These are phyloP conservation scores for Chloroceryle amazona DNA, from an alignment of 2,797 vertebrate genomes.

Conservation along the genomic window DNA sequence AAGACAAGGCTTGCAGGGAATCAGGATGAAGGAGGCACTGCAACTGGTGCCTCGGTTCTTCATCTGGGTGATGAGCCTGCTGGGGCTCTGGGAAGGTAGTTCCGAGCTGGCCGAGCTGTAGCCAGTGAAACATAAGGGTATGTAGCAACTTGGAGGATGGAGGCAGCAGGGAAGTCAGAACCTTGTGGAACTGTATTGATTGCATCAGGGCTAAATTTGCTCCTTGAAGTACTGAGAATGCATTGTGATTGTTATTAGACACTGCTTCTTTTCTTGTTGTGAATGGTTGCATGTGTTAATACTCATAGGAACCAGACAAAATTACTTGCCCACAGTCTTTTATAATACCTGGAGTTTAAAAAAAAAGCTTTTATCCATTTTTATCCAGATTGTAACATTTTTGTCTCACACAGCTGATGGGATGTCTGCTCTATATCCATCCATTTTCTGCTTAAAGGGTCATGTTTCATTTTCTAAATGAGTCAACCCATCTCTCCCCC, in stretches of 20 bases:
- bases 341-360: not conserved
- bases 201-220: not conserved
- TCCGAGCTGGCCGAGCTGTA: not conserved
- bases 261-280: not conserved
- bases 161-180: not conserved
- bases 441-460: constrained; percentile 50
- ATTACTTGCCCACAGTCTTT: not conserved
- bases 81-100: rapidly evolving
- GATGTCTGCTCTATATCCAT: not conserved
- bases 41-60: rapidly evolving
- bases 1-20: not conserved
- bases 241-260: constrained; percentile 2
- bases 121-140: not conserved
- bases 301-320: not conserved
- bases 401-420: not conserved
- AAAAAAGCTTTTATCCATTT: constrained; percentile 35
- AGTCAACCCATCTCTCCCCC: not conserved
- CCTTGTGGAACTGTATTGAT: not conserved
- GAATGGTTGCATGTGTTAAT: not conserved
- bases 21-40: not conserved
- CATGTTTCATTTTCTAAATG: constrained; percentile 59
- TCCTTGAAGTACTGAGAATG: constrained; percentile 10
- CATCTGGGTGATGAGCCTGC: rapidly evolving
- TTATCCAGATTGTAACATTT: constrained; percentile 45
- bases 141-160: not conserved